Evolutionary conservation across 2,888 invertebrate genomes (phyloP).

Genomic region (Saturnia japonica): DNA sequence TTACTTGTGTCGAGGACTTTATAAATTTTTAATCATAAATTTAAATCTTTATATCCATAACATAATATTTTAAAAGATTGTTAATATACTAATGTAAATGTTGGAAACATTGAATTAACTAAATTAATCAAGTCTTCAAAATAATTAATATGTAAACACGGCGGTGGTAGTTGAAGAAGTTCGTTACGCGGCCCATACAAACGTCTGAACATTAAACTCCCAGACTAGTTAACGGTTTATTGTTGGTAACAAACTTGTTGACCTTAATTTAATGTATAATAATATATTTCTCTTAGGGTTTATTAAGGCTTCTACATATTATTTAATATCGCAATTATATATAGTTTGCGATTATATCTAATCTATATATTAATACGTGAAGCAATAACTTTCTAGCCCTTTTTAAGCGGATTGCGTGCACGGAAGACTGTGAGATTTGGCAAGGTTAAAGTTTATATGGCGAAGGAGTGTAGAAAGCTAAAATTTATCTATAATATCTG

Average conservation of each 20-base stretch:
- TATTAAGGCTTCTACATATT: background rate
- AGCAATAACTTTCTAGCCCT: too few species aligned
- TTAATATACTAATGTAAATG: background rate
- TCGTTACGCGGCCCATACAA: conserved; percentile 2
- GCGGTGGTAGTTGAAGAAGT: background rate
- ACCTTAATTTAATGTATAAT: background rate
- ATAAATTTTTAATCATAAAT: too few species aligned
- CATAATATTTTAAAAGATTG: too few species aligned
- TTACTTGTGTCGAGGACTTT: too few species aligned
- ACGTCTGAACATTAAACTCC: background rate
- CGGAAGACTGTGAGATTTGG: too few species aligned
- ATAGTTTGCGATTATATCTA: background rate
- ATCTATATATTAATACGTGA: too few species aligned
- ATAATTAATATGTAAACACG: conserved; percentile 4
- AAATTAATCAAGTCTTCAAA: background rate
- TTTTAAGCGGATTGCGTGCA: too few species aligned
- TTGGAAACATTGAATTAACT: background rate
- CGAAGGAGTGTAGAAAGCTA: too few species aligned
- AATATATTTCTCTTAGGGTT: background rate
- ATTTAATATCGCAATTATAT: background rate
- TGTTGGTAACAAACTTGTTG: background rate
- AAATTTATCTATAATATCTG: too few species aligned
- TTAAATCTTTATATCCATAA: too few species aligned
- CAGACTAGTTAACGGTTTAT: conserved; percentile 8
- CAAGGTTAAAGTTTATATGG: too few species aligned